Base-by-base conservation (phyloP, 2,888 invertebrate genomes). In the Dicroscelio sp. region DNA sequence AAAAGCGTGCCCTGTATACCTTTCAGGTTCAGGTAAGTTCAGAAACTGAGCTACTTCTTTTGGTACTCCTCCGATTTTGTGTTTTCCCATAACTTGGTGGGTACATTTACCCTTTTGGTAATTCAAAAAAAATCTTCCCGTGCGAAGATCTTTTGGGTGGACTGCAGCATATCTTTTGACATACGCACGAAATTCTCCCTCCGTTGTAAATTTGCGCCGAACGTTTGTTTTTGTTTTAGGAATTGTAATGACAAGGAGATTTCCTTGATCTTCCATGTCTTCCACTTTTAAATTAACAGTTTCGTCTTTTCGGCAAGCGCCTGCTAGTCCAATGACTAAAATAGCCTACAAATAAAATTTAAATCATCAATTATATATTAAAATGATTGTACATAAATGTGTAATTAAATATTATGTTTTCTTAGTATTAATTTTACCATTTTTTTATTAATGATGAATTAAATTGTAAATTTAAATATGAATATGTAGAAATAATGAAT, bases 91-190 rank as follows among this genome's bases (percentile, higher is more conserved):
- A 14, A 35, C 31, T 69, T 90, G 87, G 35, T 58, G 63, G 17
- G 88, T 88, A 52, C 92, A 94, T 52, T 86, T 93, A 14, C 91
- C 91, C 43, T 86, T 90, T 31, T 86, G 71, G 52, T 90, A 94
- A 94, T 60, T 86, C 52, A 86, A 17, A n/a, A 86, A 86, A 55
- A 86, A 78, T 31, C 78, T 78, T 23, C 38, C 76, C 12, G 63
- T 43, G 52, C 52, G 43, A 4, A 69, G 8, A 31, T 86, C 69
- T 20, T 25, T 12, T 76, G 76, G 85, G 10, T 67, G 55, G 27
- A 38, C 30, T 33, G 85, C 67, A 31, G 67, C 58, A 58, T 84
- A 85, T 27, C 67, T 76, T 35, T 35, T 38, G 6, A 55, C 85
- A 30, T 31, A 25, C n/a, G 23, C 38, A 33, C 58, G 31, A 76